Conservation (phyloP, 2,888 invertebrate genomes). For the Agriopis leucophaearia region DNA sequence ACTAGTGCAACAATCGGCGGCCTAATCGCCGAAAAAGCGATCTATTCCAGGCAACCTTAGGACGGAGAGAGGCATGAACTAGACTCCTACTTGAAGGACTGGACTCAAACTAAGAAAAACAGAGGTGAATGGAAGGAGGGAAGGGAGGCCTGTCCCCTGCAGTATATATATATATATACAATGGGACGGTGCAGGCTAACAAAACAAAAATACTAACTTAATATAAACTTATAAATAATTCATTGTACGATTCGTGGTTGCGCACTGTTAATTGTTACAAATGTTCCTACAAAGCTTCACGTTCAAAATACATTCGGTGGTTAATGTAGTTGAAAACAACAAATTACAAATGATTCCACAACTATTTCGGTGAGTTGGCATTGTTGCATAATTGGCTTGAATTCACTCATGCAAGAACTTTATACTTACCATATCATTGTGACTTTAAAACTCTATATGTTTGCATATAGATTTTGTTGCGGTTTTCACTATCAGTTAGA, state of each 20-base stretch:
- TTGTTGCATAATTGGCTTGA: slow-evolving; percentile 58
- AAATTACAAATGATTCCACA: slow-evolving; percentile 76
- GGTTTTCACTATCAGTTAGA: no score
- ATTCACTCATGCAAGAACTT: slow-evolving; percentile 49
- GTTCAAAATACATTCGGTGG: slow-evolving; percentile 62
- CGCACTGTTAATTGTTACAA: slow-evolving; percentile 48
- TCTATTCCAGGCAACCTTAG: no score
- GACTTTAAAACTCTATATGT: not conserved
- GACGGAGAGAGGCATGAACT: no score
- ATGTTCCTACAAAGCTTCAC: slow-evolving; percentile 55
- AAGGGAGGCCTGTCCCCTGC: no score
- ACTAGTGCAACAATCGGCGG: no score
- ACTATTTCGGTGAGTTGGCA: slow-evolving; percentile 63
- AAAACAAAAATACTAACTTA: not conserved
- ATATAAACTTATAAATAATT: not conserved
- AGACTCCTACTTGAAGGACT: no score
- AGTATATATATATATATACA: no score
- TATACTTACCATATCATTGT: not conserved
- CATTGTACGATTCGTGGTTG: not conserved
- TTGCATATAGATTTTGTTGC: no score
- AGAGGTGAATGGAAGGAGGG: no score
- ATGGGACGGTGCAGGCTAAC: no score
- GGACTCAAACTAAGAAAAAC: no score
- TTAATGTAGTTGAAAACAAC: slow-evolving; percentile 76
- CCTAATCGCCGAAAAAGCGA: no score